Evolutionary conservation across 2,797 vertebrate genomes (phyloP).

Genomic region (Hapalemur alaotrensis): DNA sequence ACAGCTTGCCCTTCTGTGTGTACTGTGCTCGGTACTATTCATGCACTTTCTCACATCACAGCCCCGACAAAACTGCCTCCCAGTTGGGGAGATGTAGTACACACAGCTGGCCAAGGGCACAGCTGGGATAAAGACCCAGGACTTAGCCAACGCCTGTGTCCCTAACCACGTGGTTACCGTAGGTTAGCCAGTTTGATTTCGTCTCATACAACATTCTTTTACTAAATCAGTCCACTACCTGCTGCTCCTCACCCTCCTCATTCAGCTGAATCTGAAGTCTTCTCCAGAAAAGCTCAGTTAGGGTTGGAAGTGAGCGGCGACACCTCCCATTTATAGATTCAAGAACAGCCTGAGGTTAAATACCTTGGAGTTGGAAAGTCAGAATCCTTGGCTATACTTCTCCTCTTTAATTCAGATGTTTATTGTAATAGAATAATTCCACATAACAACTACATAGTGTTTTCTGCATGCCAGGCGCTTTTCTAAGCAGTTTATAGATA

Average conservation of each 20-base stretch:
- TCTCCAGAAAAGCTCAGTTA: constrained; percentile 7
- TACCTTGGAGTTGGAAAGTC: neutral
- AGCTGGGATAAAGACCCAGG: neutral
- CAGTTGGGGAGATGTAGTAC: rapidly evolving
- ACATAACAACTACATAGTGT: neutral
- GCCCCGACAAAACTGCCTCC: too few relatives aligned
- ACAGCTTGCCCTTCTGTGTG: rapidly evolving
- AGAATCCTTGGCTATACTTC: neutral
- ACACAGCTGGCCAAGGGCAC: neutral
- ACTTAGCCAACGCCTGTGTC: neutral
- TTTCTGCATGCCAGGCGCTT: neutral
- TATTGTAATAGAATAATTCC: neutral
- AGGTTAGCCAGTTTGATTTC: neutral
- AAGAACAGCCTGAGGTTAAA: neutral
- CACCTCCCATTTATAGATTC: neutral
- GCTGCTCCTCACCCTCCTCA: neutral
- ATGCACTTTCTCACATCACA: neutral
- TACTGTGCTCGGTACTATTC: rapidly evolving
- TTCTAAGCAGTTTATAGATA: neutral
- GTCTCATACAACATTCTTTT: neutral
- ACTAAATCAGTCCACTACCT: neutral
- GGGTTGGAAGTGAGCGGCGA: neutral
- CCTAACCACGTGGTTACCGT: neutral
- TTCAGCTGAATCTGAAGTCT: neutral
- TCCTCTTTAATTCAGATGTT: neutral